Base-by-base conservation (phyloP, 2,113 vertebrate genomes). In the Tetrax tetrax region DNA sequence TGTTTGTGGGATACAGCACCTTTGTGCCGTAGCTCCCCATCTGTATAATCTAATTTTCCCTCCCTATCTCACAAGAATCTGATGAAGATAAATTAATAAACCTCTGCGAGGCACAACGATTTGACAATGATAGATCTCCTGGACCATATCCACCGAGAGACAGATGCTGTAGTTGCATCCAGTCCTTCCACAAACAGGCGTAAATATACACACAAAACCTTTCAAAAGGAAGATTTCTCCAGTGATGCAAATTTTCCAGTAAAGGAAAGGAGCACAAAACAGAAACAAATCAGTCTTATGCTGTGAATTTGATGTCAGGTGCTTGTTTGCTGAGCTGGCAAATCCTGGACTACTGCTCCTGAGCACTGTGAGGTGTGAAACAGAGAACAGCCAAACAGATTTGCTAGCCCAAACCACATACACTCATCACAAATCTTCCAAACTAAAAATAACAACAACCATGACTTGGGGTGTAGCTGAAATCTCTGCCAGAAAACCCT, bases 251-350 rank as follows among this genome's bases (percentile, higher is more conserved):
- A 43, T 61, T 64, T 63, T 82, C 63, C 57, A 31, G 45, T 28
- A 76, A 72, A 77, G 65, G 25, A 53, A 87, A 60, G 41, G 47
- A 65, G 37, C 3, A 5, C 3, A 21, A 82, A 86, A 50, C 20
- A 71, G 47, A 51, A 71, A 48, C 17, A 33, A 59, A 51, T 56
- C 18, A 45, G 41, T 57, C 54, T 54, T 69, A 31, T 7, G n/a
- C 59, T 29, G 29, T 51, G 38, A 79, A 51, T 35, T 66, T n/a
- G 33, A 63, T 59, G 56, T 6, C 37, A 68, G 65, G 33, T 61
- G 31, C 69, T 77, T 94, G 31, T 72, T 77, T 94, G 95, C 83
- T 91, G 92, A 96, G 71, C 50, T 48, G 33, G 85, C 61, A 95
- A 54, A 77, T 33, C 89, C 82, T 51, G 41, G 53, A 31, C 17